phyloP scores from a whole-genome alignment of 1,140 invertebrate species.

The Apocrypta bakeri region DNA sequence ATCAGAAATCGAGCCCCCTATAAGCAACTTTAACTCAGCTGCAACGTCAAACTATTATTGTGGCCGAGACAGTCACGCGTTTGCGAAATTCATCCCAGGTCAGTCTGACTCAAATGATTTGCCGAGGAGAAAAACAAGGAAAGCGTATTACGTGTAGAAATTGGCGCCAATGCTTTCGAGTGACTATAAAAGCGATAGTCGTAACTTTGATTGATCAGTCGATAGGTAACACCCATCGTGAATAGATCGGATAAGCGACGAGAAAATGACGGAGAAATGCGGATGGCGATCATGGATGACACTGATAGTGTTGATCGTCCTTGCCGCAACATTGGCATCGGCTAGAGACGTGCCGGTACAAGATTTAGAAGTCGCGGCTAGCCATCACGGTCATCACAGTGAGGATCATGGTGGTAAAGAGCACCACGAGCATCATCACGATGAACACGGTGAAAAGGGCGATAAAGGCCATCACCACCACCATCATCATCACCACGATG shows the following conservation, averaged over 20 bases:
- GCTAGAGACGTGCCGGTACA: slow-evolving; percentile 38
- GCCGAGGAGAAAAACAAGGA: slow-evolving; percentile 56
- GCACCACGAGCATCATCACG: slow-evolving; percentile 56
- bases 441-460: slow-evolving; percentile 57
- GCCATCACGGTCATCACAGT: slow-evolving; percentile 55
- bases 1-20: slow-evolving; percentile 6
- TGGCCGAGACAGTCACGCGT: not conserved
- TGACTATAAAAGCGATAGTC: slow-evolving; percentile 58
- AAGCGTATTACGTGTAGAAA: slow-evolving; percentile 58
- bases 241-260: slow-evolving; percentile 40
- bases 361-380: slow-evolving; percentile 57
- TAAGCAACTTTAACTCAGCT: not conserved
- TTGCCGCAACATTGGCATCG: slow-evolving; percentile 36
- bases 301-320: slow-evolving; percentile 48
- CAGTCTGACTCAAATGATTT: slow-evolving; percentile 3
- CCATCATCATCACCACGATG: slow-evolving; percentile 55
- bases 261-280: slow-evolving; percentile 47
- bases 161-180: slow-evolving; percentile 26
- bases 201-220: slow-evolving; percentile 53
- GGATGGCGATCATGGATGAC: slow-evolving; percentile 55
- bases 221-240: slow-evolving; percentile 22
- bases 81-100: slow-evolving; percentile 32
- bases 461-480: slow-evolving; percentile 58
- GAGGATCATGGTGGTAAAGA: slow-evolving; percentile 55
- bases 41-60: slow-evolving; percentile 19